Conservation (phyloP, 1,140 invertebrate species). For the Tribolium castaneum region DNA sequence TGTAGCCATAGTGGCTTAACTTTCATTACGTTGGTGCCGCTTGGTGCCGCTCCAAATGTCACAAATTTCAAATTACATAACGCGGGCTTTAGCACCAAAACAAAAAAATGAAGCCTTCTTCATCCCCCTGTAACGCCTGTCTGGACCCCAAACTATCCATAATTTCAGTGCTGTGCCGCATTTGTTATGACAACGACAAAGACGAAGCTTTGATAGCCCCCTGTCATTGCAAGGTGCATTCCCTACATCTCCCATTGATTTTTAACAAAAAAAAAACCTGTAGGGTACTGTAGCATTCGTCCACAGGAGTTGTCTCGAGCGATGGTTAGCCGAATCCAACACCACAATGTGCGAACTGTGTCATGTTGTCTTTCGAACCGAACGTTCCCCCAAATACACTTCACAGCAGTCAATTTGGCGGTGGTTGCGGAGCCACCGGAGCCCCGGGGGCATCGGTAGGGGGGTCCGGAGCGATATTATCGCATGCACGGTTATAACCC, state of each 20-base stretch:
- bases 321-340: slow-evolving; percentile 75
- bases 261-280: slow-evolving; percentile 40
- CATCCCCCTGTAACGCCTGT: not conserved
- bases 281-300: slow-evolving; percentile 75
- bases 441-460: slow-evolving; percentile 48
- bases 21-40: not conserved
- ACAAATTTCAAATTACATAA: slow-evolving; percentile 31
- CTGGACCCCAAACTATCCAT: slow-evolving; percentile 53
- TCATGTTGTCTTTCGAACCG: slow-evolving; percentile 67
- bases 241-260: not conserved
- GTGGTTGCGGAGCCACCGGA: slow-evolving; percentile 49
- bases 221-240: slow-evolving; percentile 61
- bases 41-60: not conserved
- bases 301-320: slow-evolving; percentile 76
- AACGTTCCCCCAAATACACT: slow-evolving; percentile 60
- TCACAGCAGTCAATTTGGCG: slow-evolving; percentile 58
- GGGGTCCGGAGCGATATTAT: slow-evolving; percentile 63
- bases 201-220: slow-evolving; percentile 61
- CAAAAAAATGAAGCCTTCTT: slow-evolving; percentile 6
- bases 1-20: too few species aligned
- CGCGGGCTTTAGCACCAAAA: not conserved
- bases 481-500: slow-evolving; percentile 65
- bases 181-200: slow-evolving; percentile 62
- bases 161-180: slow-evolving; percentile 60
- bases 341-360: slow-evolving; percentile 73